Evolutionary conservation across 2,113 vertebrate species (phyloP).

Genomic region (Apteryx owenii): DNA sequence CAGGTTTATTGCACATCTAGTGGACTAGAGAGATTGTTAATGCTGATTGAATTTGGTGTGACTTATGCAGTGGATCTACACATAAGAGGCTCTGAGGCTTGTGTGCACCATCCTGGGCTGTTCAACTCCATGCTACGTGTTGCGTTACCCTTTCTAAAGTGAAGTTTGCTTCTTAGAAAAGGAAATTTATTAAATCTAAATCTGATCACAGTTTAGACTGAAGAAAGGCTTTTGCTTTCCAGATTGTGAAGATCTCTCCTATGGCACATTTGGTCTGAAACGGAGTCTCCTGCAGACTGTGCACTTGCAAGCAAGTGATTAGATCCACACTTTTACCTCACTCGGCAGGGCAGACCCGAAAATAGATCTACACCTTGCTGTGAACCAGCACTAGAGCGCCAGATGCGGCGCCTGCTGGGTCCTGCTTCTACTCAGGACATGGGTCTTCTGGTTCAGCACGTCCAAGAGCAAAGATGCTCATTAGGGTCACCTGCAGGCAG

Average conservation of each 20-base stretch:
- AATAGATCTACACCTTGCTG: neutral
- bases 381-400: neutral
- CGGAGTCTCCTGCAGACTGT: neutral
- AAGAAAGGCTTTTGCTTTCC: neutral
- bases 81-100: neutral
- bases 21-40: neutral
- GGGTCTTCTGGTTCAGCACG: neutral
- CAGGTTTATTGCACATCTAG: neutral
- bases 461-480: neutral
- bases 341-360: neutral
- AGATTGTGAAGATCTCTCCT: neutral
- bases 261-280: neutral
- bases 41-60: neutral
- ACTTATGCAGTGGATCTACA: neutral
- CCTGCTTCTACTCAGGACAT: neutral
- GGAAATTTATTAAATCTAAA: neutral
- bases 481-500: neutral
- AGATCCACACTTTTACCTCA: neutral
- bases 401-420: fast-evolving
- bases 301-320: neutral
- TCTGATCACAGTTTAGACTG: neutral
- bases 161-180: neutral
- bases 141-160: neutral
- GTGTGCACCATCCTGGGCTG: neutral
- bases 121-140: neutral